A percentile compares a stretch with the other conserved stretches of the same genome.
Conservation (phyloP, 2,797 vertebrate genomes). For the Hippopotamyrus pictus region DNA sequence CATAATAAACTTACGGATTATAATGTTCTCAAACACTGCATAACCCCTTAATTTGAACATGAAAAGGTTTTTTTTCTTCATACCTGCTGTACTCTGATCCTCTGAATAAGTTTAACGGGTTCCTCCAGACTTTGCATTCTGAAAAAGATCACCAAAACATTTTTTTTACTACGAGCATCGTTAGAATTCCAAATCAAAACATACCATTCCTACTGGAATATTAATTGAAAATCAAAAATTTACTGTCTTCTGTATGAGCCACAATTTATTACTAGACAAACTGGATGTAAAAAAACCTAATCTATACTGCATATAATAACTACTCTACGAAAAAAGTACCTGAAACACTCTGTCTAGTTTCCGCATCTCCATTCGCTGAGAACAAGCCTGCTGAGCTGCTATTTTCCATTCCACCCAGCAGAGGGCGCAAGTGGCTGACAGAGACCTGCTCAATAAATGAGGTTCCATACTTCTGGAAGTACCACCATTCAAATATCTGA, state of each 20-base stretch:
- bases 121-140: conserved; percentile 99
- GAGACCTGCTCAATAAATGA: conserved; percentile 98
- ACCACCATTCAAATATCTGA: conserved; percentile 99
- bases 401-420: conserved; percentile 83
- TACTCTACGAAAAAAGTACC: conserved; percentile 50
- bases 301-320: neutral
- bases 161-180: neutral
- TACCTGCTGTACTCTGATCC: conserved; percentile 98
- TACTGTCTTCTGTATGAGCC: neutral
- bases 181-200: neutral
- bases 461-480: conserved; percentile 92
- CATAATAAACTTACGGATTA: neutral
- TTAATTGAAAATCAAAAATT: neutral
- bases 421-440: conserved; percentile 88
- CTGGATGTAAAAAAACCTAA: neutral
- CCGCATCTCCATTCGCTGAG: conserved; percentile 71
- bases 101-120: conserved; percentile 94
- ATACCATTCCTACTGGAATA: neutral
- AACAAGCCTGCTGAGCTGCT: conserved; percentile 71
- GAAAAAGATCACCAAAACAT: conserved; percentile 31
- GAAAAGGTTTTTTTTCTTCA: conserved; percentile 4
- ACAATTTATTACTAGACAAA: neutral
- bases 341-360: conserved; percentile 81
- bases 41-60: neutral
- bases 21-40: neutral